Evolutionary conservation across 2,888 invertebrate genomes (phyloP).

Genomic region (Phanerotoma sp.): DNA sequence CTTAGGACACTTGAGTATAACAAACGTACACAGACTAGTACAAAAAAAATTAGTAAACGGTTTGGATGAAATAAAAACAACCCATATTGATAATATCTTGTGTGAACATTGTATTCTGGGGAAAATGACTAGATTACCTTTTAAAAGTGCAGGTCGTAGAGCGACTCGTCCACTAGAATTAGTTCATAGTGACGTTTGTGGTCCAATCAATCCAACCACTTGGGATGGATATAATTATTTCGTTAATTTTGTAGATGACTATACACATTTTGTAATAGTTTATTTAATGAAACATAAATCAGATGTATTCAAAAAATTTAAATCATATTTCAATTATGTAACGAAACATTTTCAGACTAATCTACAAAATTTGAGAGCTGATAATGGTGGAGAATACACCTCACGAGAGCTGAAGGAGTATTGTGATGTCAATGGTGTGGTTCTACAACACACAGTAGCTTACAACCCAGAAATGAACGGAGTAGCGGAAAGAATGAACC

Average conservation of each 20-base stretch:
- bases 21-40: too few species aligned
- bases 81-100: too few species aligned
- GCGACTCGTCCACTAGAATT: conserved; percentile 30
- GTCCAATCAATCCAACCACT: conserved; percentile 40
- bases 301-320: conserved; percentile 29
- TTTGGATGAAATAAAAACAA: too few species aligned
- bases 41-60: too few species aligned
- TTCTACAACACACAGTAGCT: conserved; percentile 30
- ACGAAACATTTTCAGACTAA: conserved; percentile 30
- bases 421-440: conserved; percentile 38
- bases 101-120: background rate
- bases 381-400: conserved; percentile 40
- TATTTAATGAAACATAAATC: conserved; percentile 37
- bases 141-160: conserved; percentile 33
- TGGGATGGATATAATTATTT: conserved; percentile 39
- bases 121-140: conserved; percentile 35
- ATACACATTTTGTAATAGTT: conserved; percentile 37
- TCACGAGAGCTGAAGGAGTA: conserved; percentile 27
- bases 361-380: conserved; percentile 30
- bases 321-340: conserved; percentile 29
- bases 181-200: conserved; percentile 44
- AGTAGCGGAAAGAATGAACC: conserved; percentile 36
- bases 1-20: too few species aligned
- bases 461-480: conserved; percentile 38
- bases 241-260: conserved; percentile 46